These are phyloP conservation scores for Drosophila setosimentum DNA, from an alignment of 2,888 invertebrate species.

Conservation along the genomic window DNA sequence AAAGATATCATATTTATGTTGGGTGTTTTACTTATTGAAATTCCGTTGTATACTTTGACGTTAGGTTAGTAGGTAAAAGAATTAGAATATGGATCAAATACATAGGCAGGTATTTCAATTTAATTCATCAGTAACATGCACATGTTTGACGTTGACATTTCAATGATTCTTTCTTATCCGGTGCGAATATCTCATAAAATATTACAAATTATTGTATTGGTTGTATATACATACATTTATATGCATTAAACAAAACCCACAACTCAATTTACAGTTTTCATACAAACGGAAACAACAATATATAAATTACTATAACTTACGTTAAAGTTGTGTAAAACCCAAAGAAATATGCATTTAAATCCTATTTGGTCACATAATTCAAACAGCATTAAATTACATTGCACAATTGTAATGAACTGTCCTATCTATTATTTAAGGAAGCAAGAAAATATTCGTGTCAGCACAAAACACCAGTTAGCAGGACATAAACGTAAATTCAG, in stretches of 20 bases:
- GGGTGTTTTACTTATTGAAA: not conserved
- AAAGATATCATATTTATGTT: not conserved
- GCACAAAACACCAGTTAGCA: conserved; percentile 52
- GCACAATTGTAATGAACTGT: conserved; percentile 57
- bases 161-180: not conserved
- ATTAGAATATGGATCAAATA: not conserved
- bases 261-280: not conserved
- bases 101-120: not conserved
- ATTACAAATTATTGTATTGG: not conserved
- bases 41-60: not conserved
- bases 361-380: conserved; percentile 30
- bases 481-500: conserved; percentile 40
- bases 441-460: conserved; percentile 50
- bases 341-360: conserved; percentile 33
- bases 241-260: not conserved
- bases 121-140: not conserved
- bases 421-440: conserved; percentile 32
- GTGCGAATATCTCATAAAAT: not conserved
- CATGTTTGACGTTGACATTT: not conserved
- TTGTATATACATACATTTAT: not conserved
- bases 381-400: conserved; percentile 47
- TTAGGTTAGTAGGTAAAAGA: not conserved
- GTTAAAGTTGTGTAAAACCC: conserved; percentile 8
- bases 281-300: not conserved
- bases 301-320: not conserved